Percentiles rank a stretch among this genome's conserved stretches.
These are phyloP conservation scores for Genyomyrus donnyi DNA, from an alignment of 2,113 vertebrate genomes.

Conservation along the genomic window DNA sequence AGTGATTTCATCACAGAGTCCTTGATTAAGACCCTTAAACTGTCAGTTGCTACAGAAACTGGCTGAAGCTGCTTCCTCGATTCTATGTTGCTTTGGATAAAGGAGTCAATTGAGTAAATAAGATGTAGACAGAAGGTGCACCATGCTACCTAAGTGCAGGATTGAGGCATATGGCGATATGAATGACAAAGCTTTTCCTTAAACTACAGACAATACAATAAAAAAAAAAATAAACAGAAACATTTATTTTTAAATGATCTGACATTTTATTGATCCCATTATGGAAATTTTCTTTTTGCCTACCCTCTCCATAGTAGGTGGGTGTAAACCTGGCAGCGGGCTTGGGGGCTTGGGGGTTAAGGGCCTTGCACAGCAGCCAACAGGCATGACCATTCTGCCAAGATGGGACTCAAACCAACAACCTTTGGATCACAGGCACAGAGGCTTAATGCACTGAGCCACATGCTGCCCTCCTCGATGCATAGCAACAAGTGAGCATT, in stretches of 20 bases:
- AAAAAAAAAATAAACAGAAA: no score
- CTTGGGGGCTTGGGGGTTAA: not conserved
- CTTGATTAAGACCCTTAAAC: not conserved
- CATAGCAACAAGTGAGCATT: not conserved
- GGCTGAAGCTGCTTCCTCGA: not conserved
- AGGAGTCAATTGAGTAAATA: not conserved
- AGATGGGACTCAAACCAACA: not conserved
- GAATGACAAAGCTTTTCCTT: not conserved
- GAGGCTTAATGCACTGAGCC: not conserved
- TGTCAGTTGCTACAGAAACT: not conserved
- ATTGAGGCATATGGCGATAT: not conserved
- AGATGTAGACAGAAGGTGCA: not conserved
- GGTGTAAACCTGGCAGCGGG: not conserved
- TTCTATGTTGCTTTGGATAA: not conserved
- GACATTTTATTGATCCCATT: not conserved
- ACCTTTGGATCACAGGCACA: not conserved
- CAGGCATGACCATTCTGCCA: not conserved
- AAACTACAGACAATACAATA: no score
- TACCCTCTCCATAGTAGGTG: not conserved
- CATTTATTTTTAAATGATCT: not conserved
- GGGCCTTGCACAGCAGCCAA: not conserved
- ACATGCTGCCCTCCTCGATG: not conserved
- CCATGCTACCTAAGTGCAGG: not conserved
- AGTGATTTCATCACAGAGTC: not conserved
- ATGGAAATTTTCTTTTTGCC: not conserved